These are phyloP conservation scores for Zapus hudsonius DNA, from an alignment of 2,113 vertebrate genomes.

Conservation along the genomic window DNA sequence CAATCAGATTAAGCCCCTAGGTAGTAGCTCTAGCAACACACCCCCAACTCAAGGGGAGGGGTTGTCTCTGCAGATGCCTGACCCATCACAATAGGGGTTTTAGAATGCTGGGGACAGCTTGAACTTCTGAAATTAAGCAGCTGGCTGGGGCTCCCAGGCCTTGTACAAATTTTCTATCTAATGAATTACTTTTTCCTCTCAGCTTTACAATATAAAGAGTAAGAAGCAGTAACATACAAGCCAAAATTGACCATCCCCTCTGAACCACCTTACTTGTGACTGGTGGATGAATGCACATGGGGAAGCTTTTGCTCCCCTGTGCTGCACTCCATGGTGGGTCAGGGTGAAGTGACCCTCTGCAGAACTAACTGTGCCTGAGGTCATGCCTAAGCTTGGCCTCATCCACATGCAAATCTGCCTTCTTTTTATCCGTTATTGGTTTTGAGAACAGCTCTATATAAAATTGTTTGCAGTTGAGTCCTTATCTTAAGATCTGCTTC, in stretches of 20 bases:
- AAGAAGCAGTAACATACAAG: neutral
- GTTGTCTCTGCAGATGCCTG: no score
- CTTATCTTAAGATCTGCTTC: neutral
- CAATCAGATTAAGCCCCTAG: no score
- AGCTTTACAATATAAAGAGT: neutral
- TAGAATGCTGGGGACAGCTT: neutral
- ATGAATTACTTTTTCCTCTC: neutral
- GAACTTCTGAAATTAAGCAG: neutral
- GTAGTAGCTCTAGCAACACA: no score
- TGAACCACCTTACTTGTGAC: neutral
- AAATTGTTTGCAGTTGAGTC: neutral
- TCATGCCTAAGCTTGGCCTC: neutral
- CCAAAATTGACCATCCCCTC: neutral
- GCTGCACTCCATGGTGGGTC: neutral
- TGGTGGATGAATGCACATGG: neutral
- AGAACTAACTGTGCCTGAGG: neutral
- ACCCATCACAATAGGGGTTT: no score
- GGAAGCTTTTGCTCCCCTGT: neutral
- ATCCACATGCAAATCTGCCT: neutral
- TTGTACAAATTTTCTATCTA: neutral
- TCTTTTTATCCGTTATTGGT: neutral
- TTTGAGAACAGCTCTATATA: neutral
- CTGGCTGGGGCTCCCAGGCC: rapidly evolving
- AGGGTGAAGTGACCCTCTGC: neutral
- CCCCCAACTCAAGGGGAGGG: no score